phyloP scores from a whole-genome alignment of 2,113 vertebrate species.

The Neomonachus schauinslandi region DNA sequence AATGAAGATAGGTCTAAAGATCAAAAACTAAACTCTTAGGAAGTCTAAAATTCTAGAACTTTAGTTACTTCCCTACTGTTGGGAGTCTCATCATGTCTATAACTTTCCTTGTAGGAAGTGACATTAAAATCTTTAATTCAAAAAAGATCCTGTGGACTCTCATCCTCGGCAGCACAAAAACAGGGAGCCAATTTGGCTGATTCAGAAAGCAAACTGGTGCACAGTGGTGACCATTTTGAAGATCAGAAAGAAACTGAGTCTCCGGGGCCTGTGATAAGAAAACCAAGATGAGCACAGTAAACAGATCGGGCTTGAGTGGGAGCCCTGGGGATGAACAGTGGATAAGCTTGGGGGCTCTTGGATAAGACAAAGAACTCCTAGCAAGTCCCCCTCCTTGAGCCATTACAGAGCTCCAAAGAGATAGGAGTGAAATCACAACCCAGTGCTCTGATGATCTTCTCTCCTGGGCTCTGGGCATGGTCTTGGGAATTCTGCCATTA shows the following conservation, averaged over 20 bases:
- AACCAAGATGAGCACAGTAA: background rate
- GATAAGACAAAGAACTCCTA: background rate
- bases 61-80: background rate
- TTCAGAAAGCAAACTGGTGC: background rate
- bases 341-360: background rate
- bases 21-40: background rate
- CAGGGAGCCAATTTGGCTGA: no score
- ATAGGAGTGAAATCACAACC: background rate
- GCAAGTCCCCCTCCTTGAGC: background rate
- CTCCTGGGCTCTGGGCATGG: background rate
- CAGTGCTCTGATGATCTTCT: accelerated
- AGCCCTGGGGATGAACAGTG: background rate
- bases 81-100: background rate
- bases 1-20: background rate
- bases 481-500: background rate
- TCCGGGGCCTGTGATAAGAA: background rate
- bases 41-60: background rate
- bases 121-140: background rate
- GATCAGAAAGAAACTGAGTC: background rate
- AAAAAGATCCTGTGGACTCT: background rate
- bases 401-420: background rate
- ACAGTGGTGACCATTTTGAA: background rate
- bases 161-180: background rate
- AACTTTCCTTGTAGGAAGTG: background rate
- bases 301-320: background rate